A percentile compares a stretch with the other conserved stretches of the same genome.
These are phyloP conservation scores for Styela clava DNA, from an alignment of 23 tunicate species.

Conservation along the genomic window DNA sequence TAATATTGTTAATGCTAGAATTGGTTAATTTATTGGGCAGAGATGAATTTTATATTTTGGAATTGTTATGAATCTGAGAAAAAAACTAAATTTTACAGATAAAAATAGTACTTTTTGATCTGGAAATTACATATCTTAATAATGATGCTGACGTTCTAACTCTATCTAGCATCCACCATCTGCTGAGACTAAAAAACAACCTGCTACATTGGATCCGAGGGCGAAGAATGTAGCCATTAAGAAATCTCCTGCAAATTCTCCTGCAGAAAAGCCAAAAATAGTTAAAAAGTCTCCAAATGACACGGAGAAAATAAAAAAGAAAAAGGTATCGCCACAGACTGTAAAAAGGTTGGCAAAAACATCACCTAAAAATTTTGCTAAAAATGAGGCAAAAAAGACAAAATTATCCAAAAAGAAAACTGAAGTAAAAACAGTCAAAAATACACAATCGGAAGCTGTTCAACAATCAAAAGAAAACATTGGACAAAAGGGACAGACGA, in stretches of 20 bases:
- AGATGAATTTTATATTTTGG: no score
- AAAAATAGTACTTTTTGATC: no score
- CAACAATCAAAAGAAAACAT: neutral
- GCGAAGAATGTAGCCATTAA: neutral
- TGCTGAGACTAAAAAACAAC: neutral
- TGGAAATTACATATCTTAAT: no score
- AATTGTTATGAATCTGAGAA: no score
- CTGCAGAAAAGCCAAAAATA: neutral
- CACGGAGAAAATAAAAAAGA: neutral
- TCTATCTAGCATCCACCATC: neutral
- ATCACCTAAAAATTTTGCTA: neutral
- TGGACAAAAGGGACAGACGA: neutral
- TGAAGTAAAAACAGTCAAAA: neutral
- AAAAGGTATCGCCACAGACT: conserved; percentile 13
- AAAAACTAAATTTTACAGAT: no score
- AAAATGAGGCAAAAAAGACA: neutral
- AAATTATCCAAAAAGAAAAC: neutral
- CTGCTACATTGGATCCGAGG: neutral
- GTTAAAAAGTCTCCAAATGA: neutral
- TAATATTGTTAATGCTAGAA: no score
- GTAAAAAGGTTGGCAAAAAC: neutral
- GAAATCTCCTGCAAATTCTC: neutral
- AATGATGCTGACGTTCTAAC: no score
- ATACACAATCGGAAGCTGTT: neutral
- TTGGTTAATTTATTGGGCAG: no score